Base-by-base conservation (phyloP, 2,113 vertebrate genomes). In the Gallinago undulata region DNA sequence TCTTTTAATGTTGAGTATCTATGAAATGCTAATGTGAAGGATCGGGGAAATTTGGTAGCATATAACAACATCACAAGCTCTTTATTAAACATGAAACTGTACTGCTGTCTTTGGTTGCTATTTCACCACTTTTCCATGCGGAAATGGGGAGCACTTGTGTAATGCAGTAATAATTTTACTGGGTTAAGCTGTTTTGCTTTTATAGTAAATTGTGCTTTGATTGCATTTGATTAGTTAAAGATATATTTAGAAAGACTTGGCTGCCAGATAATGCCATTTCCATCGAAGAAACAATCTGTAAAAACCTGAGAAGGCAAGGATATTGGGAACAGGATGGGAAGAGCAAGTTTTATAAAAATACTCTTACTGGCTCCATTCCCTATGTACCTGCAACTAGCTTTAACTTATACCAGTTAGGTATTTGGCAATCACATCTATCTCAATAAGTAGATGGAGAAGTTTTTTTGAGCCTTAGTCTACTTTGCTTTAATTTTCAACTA, bases 191-290 rank as follows among this genome's bases (percentile, higher is more conserved):
- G 48, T 94, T 95, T 80, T 88, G 59, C 67, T 86, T 86, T 89
- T 81, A 67, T 73, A 69, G 33, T 79, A 77, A 88, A 70, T 92
- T 59, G 37, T 90, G 43, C 63, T 94, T 86, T 94, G 79, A 88
- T 96, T 94, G 59, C 79, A 73, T 89, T 90, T 91, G 77, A 72
- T 87, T 90, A 83, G 79, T 41, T 92, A 69, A 81, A 91, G 81
- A 87, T 92, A 79, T 64, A 87, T 87, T 88, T 95, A 89, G 89
- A 78, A 91, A 81, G 56, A 31, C 56, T 56, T 75, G n/a, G 33
- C 69, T 92, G 69, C 69, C 94, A 89, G 60, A 16, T 92, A 87
- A 68, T 89, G 68, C 63, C 35, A 23, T 64, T 89, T 86, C 33
- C 35, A 62, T 93, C 43, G 78, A 63, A 89, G 82, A 93, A 96